Evolutionary conservation across 2,113 vertebrate genomes (phyloP).

Genomic region (Manacus vitellinus): DNA sequence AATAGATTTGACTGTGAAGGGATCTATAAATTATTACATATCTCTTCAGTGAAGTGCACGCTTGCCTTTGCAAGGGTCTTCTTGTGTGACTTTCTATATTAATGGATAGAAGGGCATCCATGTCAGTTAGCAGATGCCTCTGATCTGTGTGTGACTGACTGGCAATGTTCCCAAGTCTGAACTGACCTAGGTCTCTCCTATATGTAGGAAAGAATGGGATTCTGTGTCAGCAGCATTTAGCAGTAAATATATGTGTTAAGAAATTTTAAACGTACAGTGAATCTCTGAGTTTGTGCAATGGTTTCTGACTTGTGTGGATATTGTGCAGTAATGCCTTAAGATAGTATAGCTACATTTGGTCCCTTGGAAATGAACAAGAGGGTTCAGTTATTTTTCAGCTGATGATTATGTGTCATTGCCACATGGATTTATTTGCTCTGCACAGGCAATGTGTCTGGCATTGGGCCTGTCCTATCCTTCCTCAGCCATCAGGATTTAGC

Average conservation of each 20-base stretch:
- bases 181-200: background rate
- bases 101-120: background rate
- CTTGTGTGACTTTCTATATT: background rate
- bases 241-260: background rate
- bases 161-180: background rate
- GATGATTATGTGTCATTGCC: conserved; percentile 20
- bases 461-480: background rate
- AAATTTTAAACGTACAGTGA: background rate
- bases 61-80: background rate
- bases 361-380: background rate
- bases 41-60: background rate
- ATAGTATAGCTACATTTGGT: background rate
- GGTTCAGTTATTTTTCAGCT: conserved; percentile 46
- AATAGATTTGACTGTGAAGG: background rate
- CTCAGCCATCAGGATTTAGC: background rate
- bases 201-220: background rate
- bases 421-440: conserved; percentile 38
- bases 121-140: conserved; percentile 28
- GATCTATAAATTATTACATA: background rate
- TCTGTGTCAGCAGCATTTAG: conserved; percentile 16
- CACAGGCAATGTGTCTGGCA: background rate
- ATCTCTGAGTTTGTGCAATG: background rate
- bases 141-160: background rate
- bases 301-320: background rate
- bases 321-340: conserved; percentile 21